Percentiles rank a stretch among this genome's conserved stretches.
Evolutionary conservation across 2,113 vertebrate genomes (phyloP).

Genomic region (Catharus bicknelli): DNA sequence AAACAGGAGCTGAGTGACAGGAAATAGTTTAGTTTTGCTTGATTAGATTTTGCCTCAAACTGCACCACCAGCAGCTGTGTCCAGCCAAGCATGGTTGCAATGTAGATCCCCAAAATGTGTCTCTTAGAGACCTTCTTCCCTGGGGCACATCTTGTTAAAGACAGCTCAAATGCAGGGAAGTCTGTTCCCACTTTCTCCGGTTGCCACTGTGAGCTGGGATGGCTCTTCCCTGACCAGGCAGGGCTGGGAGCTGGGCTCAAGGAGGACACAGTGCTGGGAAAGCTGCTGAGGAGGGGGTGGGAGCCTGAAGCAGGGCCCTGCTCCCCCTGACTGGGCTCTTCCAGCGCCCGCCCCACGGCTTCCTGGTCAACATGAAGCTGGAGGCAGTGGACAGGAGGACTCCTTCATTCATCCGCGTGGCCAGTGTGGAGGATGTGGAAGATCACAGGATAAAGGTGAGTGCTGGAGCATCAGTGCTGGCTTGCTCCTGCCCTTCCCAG

Average conservation of each 20-base stretch:
- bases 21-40: background rate
- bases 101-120: background rate
- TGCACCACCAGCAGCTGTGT: background rate
- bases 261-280: background rate
- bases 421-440: conserved; percentile 92
- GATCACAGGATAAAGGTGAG: conserved; percentile 93
- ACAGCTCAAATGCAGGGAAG: background rate
- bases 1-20: background rate
- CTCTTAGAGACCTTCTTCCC: background rate
- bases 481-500: background rate
- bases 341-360: conserved; percentile 86
- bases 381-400: conserved; percentile 94
- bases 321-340: background rate
- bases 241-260: background rate
- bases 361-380: conserved; percentile 93
- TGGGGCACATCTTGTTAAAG: background rate
- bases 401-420: conserved; percentile 90
- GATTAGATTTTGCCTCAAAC: background rate
- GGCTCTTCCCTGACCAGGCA: background rate
- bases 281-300: fast-evolving
- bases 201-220: background rate
- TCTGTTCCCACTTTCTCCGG: background rate
- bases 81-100: background rate
- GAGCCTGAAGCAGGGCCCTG: background rate
- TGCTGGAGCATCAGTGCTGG: background rate